Percentiles rank a stretch among this genome's conserved stretches.
phyloP scores from a whole-genome alignment of 2,888 invertebrate genomes.

The Lycophotia porphyrea region DNA sequence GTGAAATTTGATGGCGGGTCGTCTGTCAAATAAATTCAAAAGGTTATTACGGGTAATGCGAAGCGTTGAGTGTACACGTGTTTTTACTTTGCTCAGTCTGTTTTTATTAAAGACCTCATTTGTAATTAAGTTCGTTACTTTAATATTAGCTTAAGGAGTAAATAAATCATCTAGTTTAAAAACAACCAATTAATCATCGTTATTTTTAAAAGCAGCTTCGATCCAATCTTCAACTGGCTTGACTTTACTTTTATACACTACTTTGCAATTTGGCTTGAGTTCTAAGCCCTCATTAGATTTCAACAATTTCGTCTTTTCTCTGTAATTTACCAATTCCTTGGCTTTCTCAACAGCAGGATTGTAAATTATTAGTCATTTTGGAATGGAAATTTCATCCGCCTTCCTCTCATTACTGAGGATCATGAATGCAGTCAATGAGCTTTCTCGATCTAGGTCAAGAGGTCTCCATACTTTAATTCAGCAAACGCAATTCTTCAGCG shows the following conservation, averaged over 20 bases:
- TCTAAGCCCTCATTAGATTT: conserved; percentile 41
- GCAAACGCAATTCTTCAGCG: conserved; percentile 28
- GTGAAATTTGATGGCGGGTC: conserved; percentile 47
- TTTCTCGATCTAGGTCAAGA: conserved; percentile 47
- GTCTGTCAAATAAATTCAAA: conserved; percentile 54
- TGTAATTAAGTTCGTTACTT: not conserved
- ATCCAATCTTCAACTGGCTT: not conserved
- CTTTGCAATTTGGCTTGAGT: conserved; percentile 31
- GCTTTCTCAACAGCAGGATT: conserved; percentile 17
- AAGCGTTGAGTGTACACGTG: conserved; percentile 33
- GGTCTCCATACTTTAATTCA: conserved; percentile 9
- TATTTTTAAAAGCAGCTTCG: conserved; percentile 26
- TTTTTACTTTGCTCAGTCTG: conserved; percentile 27
- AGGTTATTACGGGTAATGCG: conserved; percentile 42
- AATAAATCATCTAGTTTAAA: conserved; percentile 6
- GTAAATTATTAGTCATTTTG: conserved; percentile 51
- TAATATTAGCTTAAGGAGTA: not conserved
- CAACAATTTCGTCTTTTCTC: conserved; percentile 37
- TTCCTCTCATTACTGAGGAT: conserved; percentile 42
- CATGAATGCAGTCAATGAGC: conserved; percentile 49
- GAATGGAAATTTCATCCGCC: conserved; percentile 47
- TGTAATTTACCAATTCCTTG: conserved; percentile 41
- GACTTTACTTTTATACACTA: conserved; percentile 3
- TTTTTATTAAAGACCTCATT: conserved; percentile 30
- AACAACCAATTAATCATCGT: conserved; percentile 13